Evolutionary conservation across 2,797 vertebrate genomes (phyloP).

Genomic region (Varecia variegata): DNA sequence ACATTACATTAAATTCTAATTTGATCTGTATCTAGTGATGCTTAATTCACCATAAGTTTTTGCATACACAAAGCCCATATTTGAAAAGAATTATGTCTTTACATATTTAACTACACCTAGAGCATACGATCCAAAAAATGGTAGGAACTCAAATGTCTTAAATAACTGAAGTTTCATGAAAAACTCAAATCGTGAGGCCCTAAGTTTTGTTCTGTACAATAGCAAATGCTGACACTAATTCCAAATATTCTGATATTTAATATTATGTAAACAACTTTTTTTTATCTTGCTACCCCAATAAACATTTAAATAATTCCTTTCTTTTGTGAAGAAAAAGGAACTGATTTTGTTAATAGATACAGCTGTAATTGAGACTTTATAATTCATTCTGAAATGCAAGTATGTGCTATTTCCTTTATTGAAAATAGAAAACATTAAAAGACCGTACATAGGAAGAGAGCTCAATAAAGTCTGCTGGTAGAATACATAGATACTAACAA

Average conservation of each 20-base stretch:
- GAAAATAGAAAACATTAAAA: conserved; percentile 49
- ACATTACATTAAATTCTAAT: conserved; percentile 41
- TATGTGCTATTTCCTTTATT: conserved; percentile 22
- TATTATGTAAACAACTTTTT: conserved; percentile 5
- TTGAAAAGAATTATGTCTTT: conserved; percentile 24
- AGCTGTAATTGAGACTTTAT: conserved; percentile 4
- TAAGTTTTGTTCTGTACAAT: not conserved
- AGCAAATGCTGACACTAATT: conserved; percentile 31
- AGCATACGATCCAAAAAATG: not conserved
- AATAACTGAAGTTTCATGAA: conserved; percentile 49
- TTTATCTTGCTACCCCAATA: not conserved
- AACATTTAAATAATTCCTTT: conserved; percentile 31
- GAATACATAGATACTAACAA: not conserved
- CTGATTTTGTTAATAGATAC: conserved; percentile 16
- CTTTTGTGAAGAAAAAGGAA: conserved; percentile 36
- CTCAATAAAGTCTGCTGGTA: conserved; percentile 10
- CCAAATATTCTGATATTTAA: conserved; percentile 45
- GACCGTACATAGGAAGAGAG: not conserved
- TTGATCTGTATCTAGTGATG: not conserved
- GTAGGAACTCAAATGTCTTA: conserved; percentile 27
- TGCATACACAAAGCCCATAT: not conserved
- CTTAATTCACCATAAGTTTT: not conserved
- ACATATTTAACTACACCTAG: not conserved
- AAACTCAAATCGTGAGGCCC: not conserved
- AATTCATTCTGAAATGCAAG: conserved; percentile 6